Conservation (phyloP, 1,140 invertebrate genomes). For the Magallana angulata region DNA sequence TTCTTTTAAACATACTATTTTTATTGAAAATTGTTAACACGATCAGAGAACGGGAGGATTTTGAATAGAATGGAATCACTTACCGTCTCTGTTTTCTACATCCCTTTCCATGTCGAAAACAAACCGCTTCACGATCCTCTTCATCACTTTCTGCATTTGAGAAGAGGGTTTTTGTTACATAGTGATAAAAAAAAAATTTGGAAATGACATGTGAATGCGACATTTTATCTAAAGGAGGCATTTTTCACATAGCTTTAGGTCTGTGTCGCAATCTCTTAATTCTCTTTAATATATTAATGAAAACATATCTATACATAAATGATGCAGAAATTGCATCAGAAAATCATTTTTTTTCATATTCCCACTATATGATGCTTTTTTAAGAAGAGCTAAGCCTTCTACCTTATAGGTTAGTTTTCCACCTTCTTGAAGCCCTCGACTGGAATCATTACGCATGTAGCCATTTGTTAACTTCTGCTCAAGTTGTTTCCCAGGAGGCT, state of each 20-base stretch:
- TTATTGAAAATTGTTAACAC: too few species aligned
- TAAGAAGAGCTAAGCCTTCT: too few species aligned
- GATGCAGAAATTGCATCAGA: too few species aligned
- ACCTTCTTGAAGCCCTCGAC: conserved; percentile 55
- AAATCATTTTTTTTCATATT: too few species aligned
- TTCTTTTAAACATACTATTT: too few species aligned
- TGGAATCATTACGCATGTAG: conserved; percentile 69
- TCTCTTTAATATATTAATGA: neutral
- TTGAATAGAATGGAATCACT: neutral
- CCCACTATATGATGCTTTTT: too few species aligned
- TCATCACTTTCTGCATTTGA: conserved; percentile 71
- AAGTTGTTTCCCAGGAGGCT: neutral
- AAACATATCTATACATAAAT: too few species aligned
- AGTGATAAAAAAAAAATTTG: too few species aligned
- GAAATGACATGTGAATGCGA: too few species aligned
- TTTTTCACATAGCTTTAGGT: neutral
- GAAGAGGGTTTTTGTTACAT: neutral
- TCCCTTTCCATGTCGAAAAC: conserved; percentile 75
- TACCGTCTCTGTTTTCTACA: conserved; percentile 70
- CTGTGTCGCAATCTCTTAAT: neutral
- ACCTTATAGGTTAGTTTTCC: neutral
- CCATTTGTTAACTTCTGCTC: conserved; percentile 59
- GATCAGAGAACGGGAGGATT: too few species aligned
- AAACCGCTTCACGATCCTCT: conserved; percentile 72
- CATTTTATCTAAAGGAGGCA: neutral